Conservation (phyloP, 2,113 vertebrate species). For the Rutilus rutilus region DNA sequence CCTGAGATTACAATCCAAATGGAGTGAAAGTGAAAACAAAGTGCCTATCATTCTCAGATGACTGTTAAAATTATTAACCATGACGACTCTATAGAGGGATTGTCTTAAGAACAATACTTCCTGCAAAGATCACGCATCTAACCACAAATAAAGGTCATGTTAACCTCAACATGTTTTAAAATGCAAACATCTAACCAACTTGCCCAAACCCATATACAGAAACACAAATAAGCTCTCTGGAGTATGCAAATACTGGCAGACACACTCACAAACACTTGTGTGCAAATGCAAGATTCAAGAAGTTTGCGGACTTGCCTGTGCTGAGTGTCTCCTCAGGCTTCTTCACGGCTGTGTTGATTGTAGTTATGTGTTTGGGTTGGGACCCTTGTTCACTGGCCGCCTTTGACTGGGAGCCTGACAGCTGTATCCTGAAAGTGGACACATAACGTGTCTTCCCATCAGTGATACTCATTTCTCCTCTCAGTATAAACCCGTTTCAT, state of each 20-base stretch:
- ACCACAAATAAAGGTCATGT: not conserved
- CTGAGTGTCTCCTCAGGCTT: constrained; percentile 9
- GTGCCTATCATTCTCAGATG: not conserved
- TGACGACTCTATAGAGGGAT: not conserved
- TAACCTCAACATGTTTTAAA: not conserved
- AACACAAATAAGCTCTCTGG: not conserved
- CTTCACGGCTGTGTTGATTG: not conserved
- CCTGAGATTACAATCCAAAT: not conserved
- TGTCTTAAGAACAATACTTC: not conserved
- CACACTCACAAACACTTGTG: constrained; percentile 23
- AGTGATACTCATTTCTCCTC: constrained; percentile 68
- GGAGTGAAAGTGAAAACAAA: constrained; percentile 8
- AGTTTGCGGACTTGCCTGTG: constrained; percentile 61
- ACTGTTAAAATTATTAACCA: not conserved
- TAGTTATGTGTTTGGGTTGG: not conserved
- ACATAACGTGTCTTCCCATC: constrained; percentile 66
- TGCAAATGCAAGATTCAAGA: not conserved
- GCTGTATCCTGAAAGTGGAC: constrained; percentile 73
- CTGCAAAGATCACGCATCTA: not conserved
- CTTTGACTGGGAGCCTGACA: constrained; percentile 49
- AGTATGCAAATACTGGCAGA: constrained; percentile 27
- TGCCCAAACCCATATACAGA: not conserved
- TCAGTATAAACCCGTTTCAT: constrained; percentile 21
- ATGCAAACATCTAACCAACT: not conserved
- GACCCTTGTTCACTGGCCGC: constrained; percentile 1